These are phyloP conservation scores for Trididemnum clinides DNA, from an alignment of 23 tunicate species.

Conservation along the genomic window DNA sequence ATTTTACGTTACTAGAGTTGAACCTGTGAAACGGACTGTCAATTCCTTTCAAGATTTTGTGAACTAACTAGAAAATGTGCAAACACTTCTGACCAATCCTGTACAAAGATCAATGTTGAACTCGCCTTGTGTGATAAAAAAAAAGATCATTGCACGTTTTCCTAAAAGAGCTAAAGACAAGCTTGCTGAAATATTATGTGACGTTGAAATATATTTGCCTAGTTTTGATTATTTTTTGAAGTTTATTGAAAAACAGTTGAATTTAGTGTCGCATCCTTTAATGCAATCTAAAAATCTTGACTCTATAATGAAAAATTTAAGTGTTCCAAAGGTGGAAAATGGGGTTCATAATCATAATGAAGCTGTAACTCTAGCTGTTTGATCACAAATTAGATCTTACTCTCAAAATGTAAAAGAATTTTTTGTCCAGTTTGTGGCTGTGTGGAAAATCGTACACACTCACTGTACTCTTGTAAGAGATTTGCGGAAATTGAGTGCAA, in stretches of 20 bases:
- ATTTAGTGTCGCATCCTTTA: constrained; percentile 5
- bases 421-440: not conserved
- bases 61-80: not conserved
- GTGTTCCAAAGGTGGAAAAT: too few relatives aligned
- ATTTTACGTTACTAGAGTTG: not conserved
- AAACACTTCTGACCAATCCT: not conserved
- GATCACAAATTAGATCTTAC: not conserved
- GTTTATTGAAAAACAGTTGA: constrained; percentile 9
- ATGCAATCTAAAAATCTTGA: not conserved
- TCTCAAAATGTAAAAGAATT: not conserved
- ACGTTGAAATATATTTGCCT: not conserved
- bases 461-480: not conserved
- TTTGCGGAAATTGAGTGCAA: not conserved
- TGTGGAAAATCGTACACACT: not conserved
- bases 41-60: not conserved
- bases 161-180: not conserved
- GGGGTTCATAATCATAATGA: too few relatives aligned
- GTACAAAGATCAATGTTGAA: not conserved
- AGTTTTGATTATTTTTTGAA: not conserved
- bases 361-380: too few relatives aligned
- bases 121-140: constrained; percentile 1
- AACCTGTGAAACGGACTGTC: not conserved
- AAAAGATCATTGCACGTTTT: not conserved
- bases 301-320: not conserved
- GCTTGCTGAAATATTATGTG: not conserved